Conservation (phyloP, 2,797 vertebrate species). For the Gallinago stenura region DNA sequence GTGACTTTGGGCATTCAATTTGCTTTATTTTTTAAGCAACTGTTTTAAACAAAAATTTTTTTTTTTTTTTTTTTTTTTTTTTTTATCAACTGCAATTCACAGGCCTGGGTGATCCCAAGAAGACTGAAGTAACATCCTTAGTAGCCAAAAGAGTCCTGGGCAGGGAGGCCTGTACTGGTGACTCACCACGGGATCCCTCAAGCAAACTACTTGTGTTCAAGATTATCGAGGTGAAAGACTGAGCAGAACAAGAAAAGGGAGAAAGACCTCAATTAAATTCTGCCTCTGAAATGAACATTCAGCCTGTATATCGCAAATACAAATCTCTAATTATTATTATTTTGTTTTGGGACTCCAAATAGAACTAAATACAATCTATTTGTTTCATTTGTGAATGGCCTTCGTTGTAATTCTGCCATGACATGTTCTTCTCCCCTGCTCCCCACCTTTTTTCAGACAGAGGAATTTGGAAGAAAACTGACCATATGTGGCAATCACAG, state of each 20-base stretch:
- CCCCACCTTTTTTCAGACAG: neutral
- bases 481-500: neutral
- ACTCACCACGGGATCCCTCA: neutral
- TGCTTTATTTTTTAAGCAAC: neutral
- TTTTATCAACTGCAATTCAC: neutral
- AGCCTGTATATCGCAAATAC: neutral
- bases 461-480: neutral
- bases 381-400: neutral
- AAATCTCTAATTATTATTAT: neutral
- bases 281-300: neutral
- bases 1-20: neutral
- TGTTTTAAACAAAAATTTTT: neutral
- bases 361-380: neutral
- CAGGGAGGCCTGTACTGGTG: neutral
- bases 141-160: neutral
- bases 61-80: neutral
- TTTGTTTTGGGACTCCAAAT: rapidly evolving
- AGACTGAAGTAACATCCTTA: neutral
- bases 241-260: neutral
- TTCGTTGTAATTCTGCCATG: neutral
- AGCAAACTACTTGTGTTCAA: neutral
- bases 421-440: neutral
- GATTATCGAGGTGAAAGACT: neutral
- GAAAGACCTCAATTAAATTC: neutral
- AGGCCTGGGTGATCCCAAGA: neutral